Conservation (phyloP, 2,797 vertebrate species). For the Vespertilio murinus region DNA sequence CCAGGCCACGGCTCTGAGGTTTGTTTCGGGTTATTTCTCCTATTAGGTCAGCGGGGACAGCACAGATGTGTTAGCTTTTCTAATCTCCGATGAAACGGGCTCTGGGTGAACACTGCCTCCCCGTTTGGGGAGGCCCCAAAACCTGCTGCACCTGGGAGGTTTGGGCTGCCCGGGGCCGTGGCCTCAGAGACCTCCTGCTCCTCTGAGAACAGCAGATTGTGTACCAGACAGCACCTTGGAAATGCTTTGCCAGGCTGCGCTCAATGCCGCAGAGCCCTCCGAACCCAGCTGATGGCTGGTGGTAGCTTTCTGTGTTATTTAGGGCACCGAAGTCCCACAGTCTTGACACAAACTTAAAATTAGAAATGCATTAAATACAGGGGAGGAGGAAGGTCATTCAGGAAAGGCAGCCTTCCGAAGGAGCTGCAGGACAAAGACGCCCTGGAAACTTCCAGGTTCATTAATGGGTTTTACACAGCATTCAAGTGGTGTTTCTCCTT, state of each 20-base stretch:
- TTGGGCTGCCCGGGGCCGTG: background rate
- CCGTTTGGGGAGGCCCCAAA: background rate
- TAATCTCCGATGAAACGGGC: background rate
- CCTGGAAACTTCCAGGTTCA: slow-evolving; percentile 72
- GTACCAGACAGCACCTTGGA: slow-evolving; percentile 12
- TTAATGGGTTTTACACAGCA: slow-evolving; percentile 66
- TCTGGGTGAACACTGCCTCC: background rate
- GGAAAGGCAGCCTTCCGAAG: slow-evolving; percentile 69
- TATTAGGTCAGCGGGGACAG: slow-evolving; percentile 5
- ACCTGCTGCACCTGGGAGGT: background rate
- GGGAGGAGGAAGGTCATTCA: slow-evolving; percentile 72
- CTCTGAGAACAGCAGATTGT: slow-evolving; percentile 5
- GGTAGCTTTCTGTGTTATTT: slow-evolving; percentile 78
- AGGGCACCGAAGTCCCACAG: slow-evolving; percentile 74
- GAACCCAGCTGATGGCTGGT: slow-evolving; percentile 72
- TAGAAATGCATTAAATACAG: slow-evolving; percentile 77
- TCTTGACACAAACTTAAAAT: slow-evolving; percentile 79
- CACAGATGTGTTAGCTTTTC: background rate
- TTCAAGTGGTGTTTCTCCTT: slow-evolving; percentile 63
- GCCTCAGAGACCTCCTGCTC: background rate
- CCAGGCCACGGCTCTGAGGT: background rate
- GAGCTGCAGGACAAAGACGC: slow-evolving; percentile 65
- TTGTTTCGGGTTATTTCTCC: background rate
- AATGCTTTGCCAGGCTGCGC: slow-evolving; percentile 58
- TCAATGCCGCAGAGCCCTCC: slow-evolving; percentile 59